Conservation (phyloP, 2,888 invertebrate genomes). For the Cerastis leucographa region DNA sequence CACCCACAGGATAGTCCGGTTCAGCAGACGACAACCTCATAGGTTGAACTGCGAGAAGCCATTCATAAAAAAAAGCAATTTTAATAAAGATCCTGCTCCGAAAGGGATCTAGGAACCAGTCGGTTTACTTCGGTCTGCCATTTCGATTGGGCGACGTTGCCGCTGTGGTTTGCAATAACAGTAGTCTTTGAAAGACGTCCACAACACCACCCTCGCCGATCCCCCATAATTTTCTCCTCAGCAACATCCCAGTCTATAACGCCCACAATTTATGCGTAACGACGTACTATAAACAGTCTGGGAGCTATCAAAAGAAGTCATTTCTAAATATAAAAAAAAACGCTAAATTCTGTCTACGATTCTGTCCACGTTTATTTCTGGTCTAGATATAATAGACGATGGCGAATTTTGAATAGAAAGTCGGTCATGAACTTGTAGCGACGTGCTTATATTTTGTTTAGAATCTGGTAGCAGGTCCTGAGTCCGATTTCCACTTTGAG, state of each 20-base stretch:
- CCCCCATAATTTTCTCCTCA: background rate
- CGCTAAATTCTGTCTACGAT: background rate
- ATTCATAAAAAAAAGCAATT: too few relatives aligned
- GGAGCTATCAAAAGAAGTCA: constrained; percentile 26
- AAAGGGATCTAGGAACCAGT: background rate
- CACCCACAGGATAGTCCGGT: too few relatives aligned
- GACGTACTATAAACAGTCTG: constrained; percentile 14
- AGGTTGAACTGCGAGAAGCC: too few relatives aligned
- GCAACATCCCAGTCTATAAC: background rate
- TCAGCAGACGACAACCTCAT: too few relatives aligned
- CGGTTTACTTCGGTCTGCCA: background rate
- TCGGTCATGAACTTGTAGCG: background rate
- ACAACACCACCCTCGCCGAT: background rate
- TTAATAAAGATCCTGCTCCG: background rate
- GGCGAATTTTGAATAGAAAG: background rate
- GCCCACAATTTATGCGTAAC: constrained; percentile 36
- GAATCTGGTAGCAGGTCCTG: too few relatives aligned
- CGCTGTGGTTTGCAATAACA: background rate
- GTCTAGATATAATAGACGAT: background rate
- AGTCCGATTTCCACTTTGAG: too few relatives aligned
- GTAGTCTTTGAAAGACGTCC: background rate
- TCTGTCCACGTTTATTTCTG: background rate
- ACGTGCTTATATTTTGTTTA: background rate
- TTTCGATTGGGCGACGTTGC: too few relatives aligned
- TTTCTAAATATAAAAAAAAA: constrained; percentile 34